These are phyloP conservation scores for Bucorvus abyssinicus DNA, from an alignment of 2,797 vertebrate genomes.

Conservation along the genomic window DNA sequence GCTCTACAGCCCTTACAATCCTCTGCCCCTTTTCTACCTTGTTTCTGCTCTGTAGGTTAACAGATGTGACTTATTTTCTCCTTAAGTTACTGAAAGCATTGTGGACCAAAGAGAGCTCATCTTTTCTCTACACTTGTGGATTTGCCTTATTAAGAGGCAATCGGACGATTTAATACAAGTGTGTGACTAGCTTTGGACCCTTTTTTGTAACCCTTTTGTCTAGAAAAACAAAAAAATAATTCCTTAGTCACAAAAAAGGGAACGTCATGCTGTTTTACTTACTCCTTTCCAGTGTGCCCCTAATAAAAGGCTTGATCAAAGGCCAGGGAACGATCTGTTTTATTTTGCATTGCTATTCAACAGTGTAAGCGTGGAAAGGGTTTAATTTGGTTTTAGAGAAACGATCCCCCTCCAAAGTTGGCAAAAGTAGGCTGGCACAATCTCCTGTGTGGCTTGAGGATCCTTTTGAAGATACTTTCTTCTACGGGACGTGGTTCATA, in stretches of 20 bases:
- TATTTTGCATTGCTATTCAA: not conserved
- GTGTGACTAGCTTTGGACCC: not conserved
- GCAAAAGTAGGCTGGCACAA: not conserved
- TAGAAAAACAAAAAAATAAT: not conserved
- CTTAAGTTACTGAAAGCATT: not conserved
- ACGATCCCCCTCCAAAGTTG: not conserved
- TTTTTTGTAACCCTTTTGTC: not conserved
- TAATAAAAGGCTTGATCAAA: not conserved
- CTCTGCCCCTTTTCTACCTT: not conserved
- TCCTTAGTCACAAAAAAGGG: not conserved
- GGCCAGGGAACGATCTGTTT: not conserved
- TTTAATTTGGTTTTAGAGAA: not conserved
- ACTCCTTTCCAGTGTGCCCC: not conserved
- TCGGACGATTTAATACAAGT: not conserved
- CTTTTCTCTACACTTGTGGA: not conserved
- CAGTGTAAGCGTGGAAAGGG: not conserved
- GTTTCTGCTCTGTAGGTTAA: not conserved
- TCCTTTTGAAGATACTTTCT: not conserved
- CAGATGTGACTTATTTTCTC: not conserved
- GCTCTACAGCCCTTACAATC: not conserved
- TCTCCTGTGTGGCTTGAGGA: not conserved
- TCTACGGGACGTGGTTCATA: not conserved
- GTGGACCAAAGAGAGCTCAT: not conserved
- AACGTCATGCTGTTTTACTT: not conserved
- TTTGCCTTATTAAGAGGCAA: not conserved